Conservation (phyloP, 2,113 vertebrate genomes). For the Pardalotus punctatus region DNA sequence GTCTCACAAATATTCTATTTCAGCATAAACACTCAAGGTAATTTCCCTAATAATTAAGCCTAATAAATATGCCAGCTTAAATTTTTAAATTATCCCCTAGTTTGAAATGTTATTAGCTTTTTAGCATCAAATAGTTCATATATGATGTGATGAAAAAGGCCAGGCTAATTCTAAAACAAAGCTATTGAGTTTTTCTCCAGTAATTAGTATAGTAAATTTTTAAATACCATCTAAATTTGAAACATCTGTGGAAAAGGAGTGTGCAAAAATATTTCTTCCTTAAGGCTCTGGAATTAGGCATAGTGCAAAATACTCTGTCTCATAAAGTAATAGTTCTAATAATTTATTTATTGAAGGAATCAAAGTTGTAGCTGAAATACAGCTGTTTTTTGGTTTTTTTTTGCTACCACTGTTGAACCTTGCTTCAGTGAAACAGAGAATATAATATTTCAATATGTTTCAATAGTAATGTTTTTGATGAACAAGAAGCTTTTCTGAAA, state of each 20-base stretch:
- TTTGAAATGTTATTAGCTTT: neutral
- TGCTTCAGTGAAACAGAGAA: neutral
- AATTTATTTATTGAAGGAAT: conserved; percentile 15
- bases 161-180: neutral
- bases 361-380: neutral
- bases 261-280: neutral
- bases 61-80: neutral
- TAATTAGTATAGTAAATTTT: conserved; percentile 30
- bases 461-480: neutral
- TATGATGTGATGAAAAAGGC: neutral
- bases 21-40: neutral
- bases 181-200: neutral
- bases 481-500: neutral
- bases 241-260: neutral
- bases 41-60: neutral
- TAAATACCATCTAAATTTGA: conserved; percentile 39
- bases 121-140: neutral
- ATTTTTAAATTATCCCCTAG: neutral
- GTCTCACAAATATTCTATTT: neutral
- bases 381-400: neutral
- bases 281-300: neutral
- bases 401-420: neutral
- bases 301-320: neutral
- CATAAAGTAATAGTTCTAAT: conserved; percentile 8
- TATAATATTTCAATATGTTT: neutral